phyloP scores from a whole-genome alignment of 2,113 vertebrate species.

The Chaetorhynchus papuensis region DNA sequence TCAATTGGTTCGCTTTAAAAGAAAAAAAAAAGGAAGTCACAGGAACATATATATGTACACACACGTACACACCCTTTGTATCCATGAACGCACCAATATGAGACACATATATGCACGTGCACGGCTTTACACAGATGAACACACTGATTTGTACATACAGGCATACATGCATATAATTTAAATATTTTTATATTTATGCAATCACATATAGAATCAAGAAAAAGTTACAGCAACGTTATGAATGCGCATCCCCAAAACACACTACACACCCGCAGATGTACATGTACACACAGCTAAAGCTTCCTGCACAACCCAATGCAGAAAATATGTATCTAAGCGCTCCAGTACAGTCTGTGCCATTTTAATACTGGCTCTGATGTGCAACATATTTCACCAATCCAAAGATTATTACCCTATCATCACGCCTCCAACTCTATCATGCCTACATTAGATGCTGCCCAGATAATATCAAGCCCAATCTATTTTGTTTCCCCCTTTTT shows the following conservation, averaged over 20 bases:
- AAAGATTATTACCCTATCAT: constrained; percentile 36
- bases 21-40: not conserved
- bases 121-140: not conserved
- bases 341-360: not conserved
- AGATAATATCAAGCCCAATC: constrained; percentile 24
- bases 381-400: constrained; percentile 34
- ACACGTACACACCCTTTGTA: not conserved
- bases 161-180: not conserved
- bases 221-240: not conserved
- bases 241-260: not conserved
- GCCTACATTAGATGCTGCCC: constrained; percentile 23
- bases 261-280: accelerated
- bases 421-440: constrained; percentile 14
- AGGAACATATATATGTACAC: not conserved
- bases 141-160: not conserved
- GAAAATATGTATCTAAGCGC: not conserved
- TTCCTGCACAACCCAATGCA: not conserved
- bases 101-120: not conserved
- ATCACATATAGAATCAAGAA: not conserved
- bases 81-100: not conserved
- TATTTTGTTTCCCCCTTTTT: constrained; percentile 15
- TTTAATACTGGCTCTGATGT: not conserved
- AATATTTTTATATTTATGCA: not conserved
- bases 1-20: constrained; percentile 25
- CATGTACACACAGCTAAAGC: not conserved